Percentiles rank a stretch among this genome's conserved stretches.
phyloP scores from a whole-genome alignment of 30 jellyfish, hydroid and myxozoan species.

The Rhopilema esculentum region DNA sequence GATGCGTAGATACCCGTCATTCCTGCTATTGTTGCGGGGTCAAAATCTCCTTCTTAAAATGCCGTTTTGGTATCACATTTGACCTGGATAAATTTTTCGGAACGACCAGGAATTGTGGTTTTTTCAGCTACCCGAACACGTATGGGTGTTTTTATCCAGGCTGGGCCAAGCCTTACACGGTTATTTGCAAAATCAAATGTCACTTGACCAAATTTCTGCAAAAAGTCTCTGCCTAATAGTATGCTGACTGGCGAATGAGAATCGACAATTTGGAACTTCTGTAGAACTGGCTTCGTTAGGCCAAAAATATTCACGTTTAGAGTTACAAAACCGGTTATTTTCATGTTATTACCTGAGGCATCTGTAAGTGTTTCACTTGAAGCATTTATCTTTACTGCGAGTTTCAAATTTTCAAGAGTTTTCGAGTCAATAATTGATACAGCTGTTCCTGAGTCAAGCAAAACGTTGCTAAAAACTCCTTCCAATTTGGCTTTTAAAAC shows the following conservation, averaged over 20 bases:
- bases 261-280: constrained; percentile 22
- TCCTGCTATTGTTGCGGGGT: constrained; percentile 24
- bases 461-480: constrained; percentile 24
- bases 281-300: constrained; percentile 11
- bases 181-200: constrained; percentile 40
- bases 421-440: constrained; percentile 45
- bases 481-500: constrained; percentile 42
- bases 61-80: constrained; percentile 39
- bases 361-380: constrained; percentile 42
- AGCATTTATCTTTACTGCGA: not conserved
- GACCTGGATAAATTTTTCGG: constrained; percentile 37
- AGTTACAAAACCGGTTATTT: constrained; percentile 25
- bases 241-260: constrained; percentile 8
- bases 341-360: constrained; percentile 75
- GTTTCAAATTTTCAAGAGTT: constrained; percentile 16
- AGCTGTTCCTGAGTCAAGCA: constrained; percentile 63
- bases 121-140: constrained; percentile 38
- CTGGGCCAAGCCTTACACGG: constrained; percentile 42
- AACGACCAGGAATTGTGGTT: constrained; percentile 13
- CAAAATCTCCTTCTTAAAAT: constrained; percentile 55
- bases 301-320: constrained; percentile 24
- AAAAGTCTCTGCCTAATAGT: constrained; percentile 43
- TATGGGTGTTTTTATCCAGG: constrained; percentile 18
- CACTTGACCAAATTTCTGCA: constrained; percentile 25
- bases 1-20: constrained; percentile 26